phyloP scores from a whole-genome alignment of 2,113 vertebrate genomes.

The Psophia crepitans region DNA sequence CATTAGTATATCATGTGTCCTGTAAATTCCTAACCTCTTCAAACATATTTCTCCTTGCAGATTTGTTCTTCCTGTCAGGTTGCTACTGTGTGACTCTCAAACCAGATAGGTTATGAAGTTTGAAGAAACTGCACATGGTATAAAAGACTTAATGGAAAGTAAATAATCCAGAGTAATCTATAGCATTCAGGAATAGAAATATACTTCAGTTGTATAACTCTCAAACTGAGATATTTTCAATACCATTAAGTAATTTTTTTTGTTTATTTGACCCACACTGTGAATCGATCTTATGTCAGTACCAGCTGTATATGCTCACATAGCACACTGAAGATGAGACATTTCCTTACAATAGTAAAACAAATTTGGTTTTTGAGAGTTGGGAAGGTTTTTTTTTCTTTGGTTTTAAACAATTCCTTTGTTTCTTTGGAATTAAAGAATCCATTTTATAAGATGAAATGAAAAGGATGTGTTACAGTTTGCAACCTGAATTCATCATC shows the following conservation, averaged over 20 bases:
- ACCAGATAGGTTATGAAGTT: neutral
- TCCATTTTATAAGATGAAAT: neutral
- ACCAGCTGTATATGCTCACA: neutral
- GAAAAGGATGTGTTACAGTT: neutral
- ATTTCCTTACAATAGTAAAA: neutral
- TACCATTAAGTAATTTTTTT: neutral
- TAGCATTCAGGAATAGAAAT: neutral
- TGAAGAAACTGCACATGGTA: neutral
- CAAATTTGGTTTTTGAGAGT: fast-evolving
- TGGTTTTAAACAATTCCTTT: neutral
- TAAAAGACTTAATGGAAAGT: neutral
- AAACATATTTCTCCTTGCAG: neutral
- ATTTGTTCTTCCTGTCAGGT: neutral
- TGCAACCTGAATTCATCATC: neutral
- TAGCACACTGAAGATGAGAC: neutral
- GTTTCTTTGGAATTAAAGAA: neutral
- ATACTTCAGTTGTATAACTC: neutral
- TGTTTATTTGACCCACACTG: neutral
- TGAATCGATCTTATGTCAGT: neutral
- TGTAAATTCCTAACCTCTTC: neutral
- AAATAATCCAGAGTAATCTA: neutral
- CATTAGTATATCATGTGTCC: neutral
- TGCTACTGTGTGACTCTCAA: neutral
- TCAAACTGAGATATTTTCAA: neutral
- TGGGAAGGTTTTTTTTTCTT: neutral